Base-by-base conservation (phyloP, 1,140 invertebrate genomes). In the Nebria ingens region DNA sequence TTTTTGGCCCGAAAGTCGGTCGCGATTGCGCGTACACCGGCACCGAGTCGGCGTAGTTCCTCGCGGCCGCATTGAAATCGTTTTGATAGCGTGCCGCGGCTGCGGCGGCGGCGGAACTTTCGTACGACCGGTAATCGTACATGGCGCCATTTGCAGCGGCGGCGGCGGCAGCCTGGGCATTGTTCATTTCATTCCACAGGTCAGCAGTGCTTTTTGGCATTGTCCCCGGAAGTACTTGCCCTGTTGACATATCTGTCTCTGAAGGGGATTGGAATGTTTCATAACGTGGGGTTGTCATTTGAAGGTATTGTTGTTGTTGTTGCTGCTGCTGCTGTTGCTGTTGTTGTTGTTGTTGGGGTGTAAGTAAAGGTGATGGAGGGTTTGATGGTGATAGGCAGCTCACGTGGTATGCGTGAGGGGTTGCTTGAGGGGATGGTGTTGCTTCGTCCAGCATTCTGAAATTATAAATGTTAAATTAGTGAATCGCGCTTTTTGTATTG, bases 371-470 rank as follows among this genome's bases (percentile, higher is more conserved):
- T 11, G 68, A 70, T 1, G 68, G 67, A 4, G 68, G 68, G 54
- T 64, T 69, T 9, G 67, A 69, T 9, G 68, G 68, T 9, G 68
- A 70, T 20, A 70, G 58, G 38, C 68, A 69, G 15, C 59, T 68
- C n/a, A 34, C 25, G n/a, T 34, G 25, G n/a, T 34, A 34, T 50
- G 58, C 61, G 58, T 70, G 69, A 50, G 63, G 68, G 22, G 62
- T 66, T 6, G 63, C 62, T 17, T 66, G 65, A 2, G 68, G 68
- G 11, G 68, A 68, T 17, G 66, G 62, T 12, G 66, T 69, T n/a
- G 66, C 61, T 11, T 69, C 66, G 13, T 70, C 68, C 58, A 70
- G 67, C 40, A 70, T 64, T 34, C 68, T 70, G 61, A 51, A 69
- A 66, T 22, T 12, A 61, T 57, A 42, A 19, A 50, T 50, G 12